These are phyloP conservation scores for Muntiacus muntjak DNA, from an alignment of 2,113 vertebrate species.

Conservation along the genomic window DNA sequence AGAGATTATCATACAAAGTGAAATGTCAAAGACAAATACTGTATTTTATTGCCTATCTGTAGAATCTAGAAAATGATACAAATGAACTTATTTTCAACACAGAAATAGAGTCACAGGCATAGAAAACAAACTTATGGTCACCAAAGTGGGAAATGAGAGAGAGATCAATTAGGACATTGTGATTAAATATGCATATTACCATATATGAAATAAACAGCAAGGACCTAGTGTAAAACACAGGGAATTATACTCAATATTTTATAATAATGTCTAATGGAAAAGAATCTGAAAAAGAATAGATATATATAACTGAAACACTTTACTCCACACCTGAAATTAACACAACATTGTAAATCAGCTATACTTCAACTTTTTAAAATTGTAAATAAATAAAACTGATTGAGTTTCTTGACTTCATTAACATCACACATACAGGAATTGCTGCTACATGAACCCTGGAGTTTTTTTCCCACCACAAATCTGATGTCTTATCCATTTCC, in stretches of 20 bases:
- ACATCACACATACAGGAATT: neutral
- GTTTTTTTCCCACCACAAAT: neutral
- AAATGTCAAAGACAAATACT: neutral
- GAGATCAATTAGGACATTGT: fast-evolving
- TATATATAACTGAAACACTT: neutral
- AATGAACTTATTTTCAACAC: neutral
- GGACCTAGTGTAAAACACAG: neutral
- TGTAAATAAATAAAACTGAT: neutral
- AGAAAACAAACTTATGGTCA: neutral
- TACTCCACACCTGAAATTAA: neutral
- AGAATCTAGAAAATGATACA: neutral
- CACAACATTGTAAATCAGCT: neutral
- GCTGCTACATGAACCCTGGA: neutral
- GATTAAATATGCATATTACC: neutral
- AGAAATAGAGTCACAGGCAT: neutral
- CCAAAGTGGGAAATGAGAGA: neutral
- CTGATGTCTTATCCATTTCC: neutral
- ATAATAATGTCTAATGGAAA: neutral
- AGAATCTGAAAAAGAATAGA: neutral
- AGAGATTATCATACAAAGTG: neutral
- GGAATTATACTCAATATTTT: neutral
- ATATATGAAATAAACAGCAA: neutral
- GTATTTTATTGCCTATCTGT: neutral
- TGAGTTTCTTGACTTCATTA: neutral
- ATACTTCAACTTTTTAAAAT: neutral